Conservation (phyloP, 2,113 vertebrate species). For the Chionomys nivalis region DNA sequence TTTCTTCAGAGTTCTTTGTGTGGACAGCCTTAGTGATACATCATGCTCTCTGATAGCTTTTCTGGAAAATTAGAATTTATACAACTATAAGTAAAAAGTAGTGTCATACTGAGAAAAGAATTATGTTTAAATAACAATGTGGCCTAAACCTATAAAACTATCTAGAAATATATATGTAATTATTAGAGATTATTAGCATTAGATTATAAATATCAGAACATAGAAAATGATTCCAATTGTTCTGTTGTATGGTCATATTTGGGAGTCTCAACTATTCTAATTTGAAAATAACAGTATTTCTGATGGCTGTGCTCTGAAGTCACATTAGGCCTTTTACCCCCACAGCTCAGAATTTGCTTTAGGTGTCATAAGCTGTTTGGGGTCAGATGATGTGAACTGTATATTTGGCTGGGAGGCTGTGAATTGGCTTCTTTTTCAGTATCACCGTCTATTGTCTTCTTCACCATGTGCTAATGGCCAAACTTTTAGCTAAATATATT, state of each 20-base stretch:
- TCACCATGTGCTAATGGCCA: neutral
- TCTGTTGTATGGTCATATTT: slow-evolving; percentile 55
- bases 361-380: neutral
- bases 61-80: slow-evolving; percentile 59
- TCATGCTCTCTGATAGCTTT: slow-evolving; percentile 21
- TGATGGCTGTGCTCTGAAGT: neutral
- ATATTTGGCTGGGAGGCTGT: neutral
- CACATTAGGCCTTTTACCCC: neutral
- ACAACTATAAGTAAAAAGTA: slow-evolving; percentile 47
- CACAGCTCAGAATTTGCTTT: slow-evolving; percentile 27
- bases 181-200: slow-evolving; percentile 12
- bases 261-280: slow-evolving; percentile 13
- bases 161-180: neutral
- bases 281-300: slow-evolving; percentile 25
- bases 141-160: slow-evolving; percentile 31
- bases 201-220: neutral
- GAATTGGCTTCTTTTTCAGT: neutral
- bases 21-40: neutral
- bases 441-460: neutral
- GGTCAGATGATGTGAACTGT: neutral
- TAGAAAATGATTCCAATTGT: slow-evolving; percentile 26
- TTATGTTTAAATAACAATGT: slow-evolving; percentile 12
- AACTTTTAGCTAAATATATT: slow-evolving; percentile 23
- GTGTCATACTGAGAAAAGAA: neutral
- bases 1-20: slow-evolving; percentile 69